Evolutionary conservation across 2,797 vertebrate genomes (phyloP).

Genomic region (Gallinago solitaria): DNA sequence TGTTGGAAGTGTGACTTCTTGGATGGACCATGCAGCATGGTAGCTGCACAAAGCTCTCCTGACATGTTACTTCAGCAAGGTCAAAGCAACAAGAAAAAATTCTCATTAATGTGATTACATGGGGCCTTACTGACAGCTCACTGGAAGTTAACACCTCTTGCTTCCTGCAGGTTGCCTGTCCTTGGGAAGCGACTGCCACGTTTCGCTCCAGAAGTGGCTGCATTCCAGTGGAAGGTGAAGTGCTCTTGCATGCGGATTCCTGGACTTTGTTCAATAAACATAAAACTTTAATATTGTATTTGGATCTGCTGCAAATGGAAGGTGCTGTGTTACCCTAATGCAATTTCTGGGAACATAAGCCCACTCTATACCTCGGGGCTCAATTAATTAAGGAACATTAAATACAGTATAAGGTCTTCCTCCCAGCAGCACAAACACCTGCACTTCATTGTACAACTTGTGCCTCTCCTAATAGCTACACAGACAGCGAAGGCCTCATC

Average conservation of each 20-base stretch:
- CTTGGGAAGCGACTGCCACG: fast-evolving
- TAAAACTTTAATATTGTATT: conserved; percentile 48
- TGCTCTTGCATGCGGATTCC: neutral
- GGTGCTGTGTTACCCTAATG: conserved; percentile 39
- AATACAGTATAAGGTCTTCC: conserved; percentile 53
- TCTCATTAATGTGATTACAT: fast-evolving
- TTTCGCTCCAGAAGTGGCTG: neutral
- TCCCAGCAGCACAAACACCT: conserved; percentile 42
- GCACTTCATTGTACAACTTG: conserved; percentile 27
- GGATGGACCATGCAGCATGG: fast-evolving
- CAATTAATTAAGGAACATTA: conserved; percentile 64
- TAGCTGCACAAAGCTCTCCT: neutral
- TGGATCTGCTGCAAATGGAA: conserved; percentile 34
- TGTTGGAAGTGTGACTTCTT: neutral
- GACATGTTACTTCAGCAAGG: neutral
- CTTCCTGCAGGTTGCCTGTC: neutral
- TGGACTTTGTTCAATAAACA: conserved; percentile 47
- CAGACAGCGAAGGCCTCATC: conserved; percentile 26
- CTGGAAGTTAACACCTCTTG: neutral
- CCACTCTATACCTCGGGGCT: neutral
- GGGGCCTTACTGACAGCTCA: neutral
- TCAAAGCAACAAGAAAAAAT: neutral
- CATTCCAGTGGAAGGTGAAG: conserved; percentile 33
- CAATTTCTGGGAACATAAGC: conserved; percentile 51
- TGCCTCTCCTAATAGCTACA: conserved; percentile 1